Evolutionary conservation across 2,797 vertebrate genomes (phyloP).

Genomic region (Craterocephalus amniculus): DNA sequence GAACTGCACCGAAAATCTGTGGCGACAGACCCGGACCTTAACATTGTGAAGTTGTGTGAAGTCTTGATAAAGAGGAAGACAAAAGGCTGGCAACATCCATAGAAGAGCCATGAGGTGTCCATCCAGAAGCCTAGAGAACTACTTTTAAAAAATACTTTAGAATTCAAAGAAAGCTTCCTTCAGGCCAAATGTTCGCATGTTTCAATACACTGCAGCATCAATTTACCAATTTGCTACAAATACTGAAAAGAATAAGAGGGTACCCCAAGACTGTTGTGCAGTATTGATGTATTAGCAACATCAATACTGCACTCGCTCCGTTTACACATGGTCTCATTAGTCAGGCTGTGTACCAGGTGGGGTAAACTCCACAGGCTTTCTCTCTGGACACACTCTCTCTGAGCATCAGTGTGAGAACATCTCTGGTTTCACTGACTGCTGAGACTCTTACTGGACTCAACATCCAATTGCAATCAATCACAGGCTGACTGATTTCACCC

Average conservation of each 20-base stretch:
- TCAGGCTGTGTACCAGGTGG: neutral
- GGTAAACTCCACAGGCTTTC: neutral
- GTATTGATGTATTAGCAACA: neutral
- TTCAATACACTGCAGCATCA: neutral
- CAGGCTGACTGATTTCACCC: neutral
- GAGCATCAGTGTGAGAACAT: neutral
- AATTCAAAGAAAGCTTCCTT: neutral
- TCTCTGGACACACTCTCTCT: neutral
- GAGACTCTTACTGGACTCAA: conserved; percentile 7
- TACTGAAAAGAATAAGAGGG: neutral
- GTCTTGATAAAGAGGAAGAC: no score
- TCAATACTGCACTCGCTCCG: neutral
- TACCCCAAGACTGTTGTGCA: neutral
- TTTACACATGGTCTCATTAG: neutral
- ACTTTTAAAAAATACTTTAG: neutral
- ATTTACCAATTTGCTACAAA: neutral
- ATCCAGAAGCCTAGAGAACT: neutral
- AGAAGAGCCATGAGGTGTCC: neutral
- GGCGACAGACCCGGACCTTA: neutral
- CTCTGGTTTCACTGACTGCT: conserved; percentile 9
- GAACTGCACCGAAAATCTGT: neutral
- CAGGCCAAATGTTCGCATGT: neutral
- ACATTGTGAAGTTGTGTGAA: neutral
- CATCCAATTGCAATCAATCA: conserved; percentile 13
- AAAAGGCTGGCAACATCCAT: neutral